Evolutionary conservation across 2,113 vertebrate species (phyloP), one percentile per base, ranked within the genome.

Genomic region (Tachysurus fulvidraco): DNA sequence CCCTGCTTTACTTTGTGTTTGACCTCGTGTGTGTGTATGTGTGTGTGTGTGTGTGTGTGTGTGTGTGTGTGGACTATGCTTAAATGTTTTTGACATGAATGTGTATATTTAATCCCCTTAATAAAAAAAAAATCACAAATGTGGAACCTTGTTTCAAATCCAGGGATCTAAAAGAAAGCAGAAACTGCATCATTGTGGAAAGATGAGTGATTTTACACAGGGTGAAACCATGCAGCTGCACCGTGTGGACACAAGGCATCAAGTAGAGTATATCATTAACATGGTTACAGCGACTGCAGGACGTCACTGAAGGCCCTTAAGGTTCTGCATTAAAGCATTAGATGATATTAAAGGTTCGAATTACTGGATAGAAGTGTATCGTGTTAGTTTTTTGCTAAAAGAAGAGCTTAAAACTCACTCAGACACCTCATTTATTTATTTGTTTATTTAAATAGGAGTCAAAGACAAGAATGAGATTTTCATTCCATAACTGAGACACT

Each of bases 221-320:
- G 21, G 71, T 13, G 84, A 85, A 44, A 85, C 84, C 84, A 65
- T 85, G 73, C 73, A 78, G 73, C 59, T 85, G 84, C 59, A 85
- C 84, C 73, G 2, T 46, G 57, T 77, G 84, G n/a, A 60, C 14
- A 71, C 1, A 54, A 23, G 36, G 17, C 17, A 85, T 46, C 25
- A 11, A n/a, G 4, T 74, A 52, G n/a, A n/a, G 25, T n/a, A n/a
- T 0, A 50, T 19, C 36, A 73, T n/a, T 46, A 52, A 0, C n/a
- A 76, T n/a, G 30, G 60, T 73, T 44, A 0, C 0, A 73, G 0
- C 30, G 28, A 28, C 4, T 14, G 8, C 21, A 25, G 60, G 23
- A n/a, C 2, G 64, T 67, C n/a, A 67, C 12, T 6, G 30, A 14
- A 13, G 64, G n/a, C 64, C n/a, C 10, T 30, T 36, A 36, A 3